Percentiles rank a stretch among this genome's conserved stretches.
phyloP scores from a whole-genome alignment of 2,888 invertebrate genomes.

The Parthenolecanium corni region DNA sequence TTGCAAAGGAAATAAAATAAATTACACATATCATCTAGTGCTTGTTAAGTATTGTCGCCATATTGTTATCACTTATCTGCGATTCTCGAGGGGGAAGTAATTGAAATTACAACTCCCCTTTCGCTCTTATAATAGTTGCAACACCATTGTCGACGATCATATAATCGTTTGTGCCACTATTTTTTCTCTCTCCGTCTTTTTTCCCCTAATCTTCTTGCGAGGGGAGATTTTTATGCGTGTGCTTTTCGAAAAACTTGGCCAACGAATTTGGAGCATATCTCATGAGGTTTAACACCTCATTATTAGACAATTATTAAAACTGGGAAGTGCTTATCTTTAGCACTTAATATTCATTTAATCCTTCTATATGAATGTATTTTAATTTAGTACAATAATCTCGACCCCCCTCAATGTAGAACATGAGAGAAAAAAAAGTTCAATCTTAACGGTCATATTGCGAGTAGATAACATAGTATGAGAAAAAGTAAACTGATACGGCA shows the following conservation, averaged over 20 bases:
- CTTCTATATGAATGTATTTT: neutral
- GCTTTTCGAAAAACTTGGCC: neutral
- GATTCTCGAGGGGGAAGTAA: constrained; percentile 22
- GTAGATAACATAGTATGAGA: neutral
- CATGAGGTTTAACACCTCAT: constrained; percentile 13
- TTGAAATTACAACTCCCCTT: constrained; percentile 17
- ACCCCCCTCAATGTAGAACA: no score
- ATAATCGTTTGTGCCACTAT: constrained; percentile 3
- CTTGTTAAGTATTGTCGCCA: constrained; percentile 20
- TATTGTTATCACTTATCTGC: constrained; percentile 24
- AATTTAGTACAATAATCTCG: neutral
- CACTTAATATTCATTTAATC: constrained; percentile 10
- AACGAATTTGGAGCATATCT: neutral
- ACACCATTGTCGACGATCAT: constrained; percentile 2
- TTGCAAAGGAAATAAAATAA: constrained; percentile 10
- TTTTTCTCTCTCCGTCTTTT: neutral
- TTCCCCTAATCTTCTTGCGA: neutral
- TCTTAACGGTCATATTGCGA: neutral
- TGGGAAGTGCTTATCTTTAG: neutral
- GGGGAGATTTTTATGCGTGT: neutral
- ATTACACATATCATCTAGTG: constrained; percentile 18
- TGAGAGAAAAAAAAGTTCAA: no score
- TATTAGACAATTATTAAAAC: constrained; percentile 13
- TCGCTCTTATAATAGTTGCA: constrained; percentile 2
- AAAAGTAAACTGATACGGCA: neutral